Evolutionary conservation across 1,140 invertebrate genomes (phyloP).

Genomic region (Neotoxoptera formosana): DNA sequence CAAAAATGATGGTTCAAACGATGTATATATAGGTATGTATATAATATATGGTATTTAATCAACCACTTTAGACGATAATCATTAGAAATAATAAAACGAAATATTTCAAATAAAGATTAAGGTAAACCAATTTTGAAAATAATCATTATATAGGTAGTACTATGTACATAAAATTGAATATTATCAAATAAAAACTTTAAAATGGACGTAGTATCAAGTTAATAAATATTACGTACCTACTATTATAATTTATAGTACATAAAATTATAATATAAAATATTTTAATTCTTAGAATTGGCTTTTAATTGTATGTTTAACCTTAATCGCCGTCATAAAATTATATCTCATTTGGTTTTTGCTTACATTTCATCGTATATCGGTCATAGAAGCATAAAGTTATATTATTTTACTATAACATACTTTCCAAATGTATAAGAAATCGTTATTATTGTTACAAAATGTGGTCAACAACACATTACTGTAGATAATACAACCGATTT

Average conservation of each 20-base stretch:
- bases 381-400: background rate
- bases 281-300: too few relatives aligned
- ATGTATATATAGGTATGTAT: background rate
- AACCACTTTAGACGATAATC: background rate
- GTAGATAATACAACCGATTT: background rate
- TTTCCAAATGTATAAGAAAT: background rate
- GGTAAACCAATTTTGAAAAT: background rate
- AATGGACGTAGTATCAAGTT: background rate
- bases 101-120: background rate
- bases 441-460: background rate
- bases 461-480: background rate
- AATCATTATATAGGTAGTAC: background rate
- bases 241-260: too few relatives aligned
- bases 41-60: background rate
- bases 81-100: background rate
- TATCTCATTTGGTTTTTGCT: background rate
- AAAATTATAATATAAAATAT: too few relatives aligned
- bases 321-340: too few relatives aligned
- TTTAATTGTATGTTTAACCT: too few relatives aligned
- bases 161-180: background rate
- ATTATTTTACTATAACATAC: background rate
- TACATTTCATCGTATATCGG: background rate
- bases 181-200: background rate
- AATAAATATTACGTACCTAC: too few relatives aligned
- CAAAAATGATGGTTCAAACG: slow-evolving; percentile 1